A percentile compares a stretch with the other conserved stretches of the same genome.
Conservation (phyloP, 2,797 vertebrate genomes). For the Hemibagrus guttatus region DNA sequence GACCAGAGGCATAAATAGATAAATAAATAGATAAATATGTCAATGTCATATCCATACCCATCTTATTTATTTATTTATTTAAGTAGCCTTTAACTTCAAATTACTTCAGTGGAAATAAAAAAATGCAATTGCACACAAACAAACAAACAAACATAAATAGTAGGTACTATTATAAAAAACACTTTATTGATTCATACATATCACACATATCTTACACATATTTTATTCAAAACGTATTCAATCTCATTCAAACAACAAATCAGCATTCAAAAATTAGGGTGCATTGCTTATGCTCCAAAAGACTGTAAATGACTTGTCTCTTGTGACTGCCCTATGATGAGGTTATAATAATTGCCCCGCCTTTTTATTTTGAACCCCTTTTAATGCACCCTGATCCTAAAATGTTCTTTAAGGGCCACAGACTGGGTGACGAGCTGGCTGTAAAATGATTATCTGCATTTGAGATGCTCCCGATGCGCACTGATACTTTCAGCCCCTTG, state of each 20-base stretch:
- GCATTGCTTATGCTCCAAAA: background rate
- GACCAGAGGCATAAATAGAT: background rate
- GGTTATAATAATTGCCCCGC: slow-evolving; percentile 75
- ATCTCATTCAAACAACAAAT: no score
- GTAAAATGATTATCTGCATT: slow-evolving; percentile 88
- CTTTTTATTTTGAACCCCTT: slow-evolving; percentile 30
- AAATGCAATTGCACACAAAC: background rate
- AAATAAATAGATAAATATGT: no score
- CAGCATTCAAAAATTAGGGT: no score
- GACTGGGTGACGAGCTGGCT: slow-evolving; percentile 75
- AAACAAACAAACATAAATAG: background rate
- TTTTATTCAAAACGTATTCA: background rate
- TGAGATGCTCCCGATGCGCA: slow-evolving; percentile 73
- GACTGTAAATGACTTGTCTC: slow-evolving; percentile 66
- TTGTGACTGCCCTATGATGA: slow-evolving; percentile 72
- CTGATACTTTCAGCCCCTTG: slow-evolving; percentile 83
- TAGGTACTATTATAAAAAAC: background rate
- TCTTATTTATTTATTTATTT: no score
- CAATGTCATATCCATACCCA: no score
- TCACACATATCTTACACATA: no score
- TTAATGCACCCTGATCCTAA: slow-evolving; percentile 85
- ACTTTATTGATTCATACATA: background rate
- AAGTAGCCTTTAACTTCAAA: background rate
- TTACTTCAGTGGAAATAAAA: background rate
- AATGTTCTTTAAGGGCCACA: slow-evolving; percentile 74